Percentiles rank a stretch among this genome's conserved stretches.
phyloP scores from a whole-genome alignment of 2,797 vertebrate species.

The Tangara arthus region DNA sequence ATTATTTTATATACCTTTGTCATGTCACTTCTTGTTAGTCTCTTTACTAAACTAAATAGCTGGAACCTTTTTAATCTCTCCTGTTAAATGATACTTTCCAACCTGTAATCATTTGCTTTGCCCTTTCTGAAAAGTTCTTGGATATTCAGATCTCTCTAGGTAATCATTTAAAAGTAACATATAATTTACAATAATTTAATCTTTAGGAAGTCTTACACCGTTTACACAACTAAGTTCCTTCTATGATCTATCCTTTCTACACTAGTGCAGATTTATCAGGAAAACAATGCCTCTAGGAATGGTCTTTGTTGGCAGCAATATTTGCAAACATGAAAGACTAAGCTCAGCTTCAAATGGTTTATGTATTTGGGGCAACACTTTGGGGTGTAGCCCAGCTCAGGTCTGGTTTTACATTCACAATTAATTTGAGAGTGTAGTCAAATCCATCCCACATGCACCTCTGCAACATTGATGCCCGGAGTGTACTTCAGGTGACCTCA shows the following conservation, averaged over 20 bases:
- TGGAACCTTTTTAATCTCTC: constrained; percentile 56
- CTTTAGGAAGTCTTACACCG: not conserved
- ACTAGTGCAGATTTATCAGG: not conserved
- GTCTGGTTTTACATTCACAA: not conserved
- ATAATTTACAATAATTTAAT: not conserved
- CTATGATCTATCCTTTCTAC: not conserved
- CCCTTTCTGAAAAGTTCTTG: constrained; percentile 38
- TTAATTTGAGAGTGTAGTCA: not conserved
- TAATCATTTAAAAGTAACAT: not conserved
- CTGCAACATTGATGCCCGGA: not conserved
- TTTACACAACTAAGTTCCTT: not conserved
- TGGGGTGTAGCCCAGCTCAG: accelerated
- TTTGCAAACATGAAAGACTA: not conserved
- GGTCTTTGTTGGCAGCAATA: not conserved
- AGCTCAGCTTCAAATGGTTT: not conserved
- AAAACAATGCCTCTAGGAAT: not conserved
- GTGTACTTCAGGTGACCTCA: not conserved
- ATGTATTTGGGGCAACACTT: not conserved
- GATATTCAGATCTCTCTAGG: not conserved
- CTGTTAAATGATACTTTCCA: constrained; percentile 7
- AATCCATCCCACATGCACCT: not conserved
- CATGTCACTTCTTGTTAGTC: constrained; percentile 42
- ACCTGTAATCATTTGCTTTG: constrained; percentile 16
- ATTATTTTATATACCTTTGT: constrained; percentile 61
- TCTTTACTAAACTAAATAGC: constrained; percentile 33